Evolutionary conservation across 2,113 vertebrate genomes (phyloP).

Genomic region (Spea multiplicata): DNA sequence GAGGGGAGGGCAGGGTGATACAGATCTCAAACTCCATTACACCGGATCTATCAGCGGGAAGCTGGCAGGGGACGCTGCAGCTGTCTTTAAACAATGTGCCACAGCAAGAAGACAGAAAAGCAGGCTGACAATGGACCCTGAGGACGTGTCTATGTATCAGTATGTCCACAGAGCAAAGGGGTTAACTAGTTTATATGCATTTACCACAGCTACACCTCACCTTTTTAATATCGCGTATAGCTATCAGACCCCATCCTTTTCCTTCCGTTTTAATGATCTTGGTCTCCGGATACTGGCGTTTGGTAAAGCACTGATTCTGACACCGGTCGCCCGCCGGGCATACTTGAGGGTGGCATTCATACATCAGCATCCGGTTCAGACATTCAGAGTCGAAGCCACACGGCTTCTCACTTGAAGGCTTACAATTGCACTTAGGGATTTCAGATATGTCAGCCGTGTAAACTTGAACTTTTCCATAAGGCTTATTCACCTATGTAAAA

Average conservation of each 20-base stretch:
- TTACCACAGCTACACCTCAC: slow-evolving; percentile 55
- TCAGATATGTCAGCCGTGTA: slow-evolving; percentile 91
- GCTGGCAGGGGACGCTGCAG: no score
- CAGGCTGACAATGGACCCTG: no score
- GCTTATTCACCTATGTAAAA: slow-evolving; percentile 82
- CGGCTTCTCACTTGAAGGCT: slow-evolving; percentile 83
- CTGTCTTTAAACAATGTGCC: no score
- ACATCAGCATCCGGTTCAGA: slow-evolving; percentile 95
- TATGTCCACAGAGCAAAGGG: no score
- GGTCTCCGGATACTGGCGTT: slow-evolving; percentile 93
- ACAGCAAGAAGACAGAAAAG: no score
- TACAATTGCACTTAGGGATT: slow-evolving; percentile 98
- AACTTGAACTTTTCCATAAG: slow-evolving; percentile 89
- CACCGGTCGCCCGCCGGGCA: slow-evolving; percentile 84
- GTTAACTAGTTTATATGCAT: no score
- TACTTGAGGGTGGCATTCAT: slow-evolving; percentile 95
- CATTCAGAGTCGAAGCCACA: slow-evolving; percentile 94
- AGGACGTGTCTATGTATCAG: no score
- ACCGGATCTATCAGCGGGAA: no score
- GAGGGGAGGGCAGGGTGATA: no score
- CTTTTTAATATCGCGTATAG: slow-evolving; percentile 92
- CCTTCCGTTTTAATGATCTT: slow-evolving; percentile 91
- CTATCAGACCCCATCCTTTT: slow-evolving; percentile 92
- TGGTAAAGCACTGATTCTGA: slow-evolving; percentile 95
- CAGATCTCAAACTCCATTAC: no score